Evolutionary conservation across 2,888 invertebrate genomes (phyloP), one percentile per base, ranked within the genome.

Genomic region (Campoletis raptor): DNA sequence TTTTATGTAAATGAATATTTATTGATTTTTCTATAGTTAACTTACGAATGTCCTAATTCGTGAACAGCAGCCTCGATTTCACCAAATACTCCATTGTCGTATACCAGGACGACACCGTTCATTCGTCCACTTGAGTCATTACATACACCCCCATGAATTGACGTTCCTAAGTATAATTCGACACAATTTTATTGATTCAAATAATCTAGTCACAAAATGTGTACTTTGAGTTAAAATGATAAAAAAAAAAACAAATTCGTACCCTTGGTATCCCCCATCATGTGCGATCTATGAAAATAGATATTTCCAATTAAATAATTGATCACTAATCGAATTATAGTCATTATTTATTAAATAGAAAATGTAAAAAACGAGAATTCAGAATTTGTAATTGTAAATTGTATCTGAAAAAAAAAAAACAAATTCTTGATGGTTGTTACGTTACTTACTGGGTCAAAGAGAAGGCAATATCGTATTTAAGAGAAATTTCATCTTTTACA

Each of bases 21-120:
- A 18, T 52, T 52, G 6, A 4, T 18, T 6, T 52, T 52, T 52
- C 18, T 18, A 24, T 48, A n/a, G 40, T 40, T 36, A 18, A 30
- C 61, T 61, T 30, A 61, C 61, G 21, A 10, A 21, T 61, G 61
- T 61, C 61, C 61, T 10, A 61, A 2, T 61, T 61, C 61, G 61
- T 61, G 61, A 7, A 30, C 61, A n/a, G 61, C 61, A 30, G 24
- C 61, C 12, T 24, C 61, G 61, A 61, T 61, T 21, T 30, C 61
- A 21, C 24, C 15, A 21, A 61, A 61, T 10, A 30, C 21, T 21
- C 61, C 61, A 10, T 21, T 21, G 30, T 61, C 61, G 61, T n/a
- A 21, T 7, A 61, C 30, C 24, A 61, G 30, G 10, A 61, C 21
- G 12, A 30, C 61, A 30, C 61, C 61, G 24, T 30, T 24, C 61